These are phyloP conservation scores for Jordanella pulchra DNA, from an alignment of 2,797 vertebrate genomes.

Conservation along the genomic window DNA sequence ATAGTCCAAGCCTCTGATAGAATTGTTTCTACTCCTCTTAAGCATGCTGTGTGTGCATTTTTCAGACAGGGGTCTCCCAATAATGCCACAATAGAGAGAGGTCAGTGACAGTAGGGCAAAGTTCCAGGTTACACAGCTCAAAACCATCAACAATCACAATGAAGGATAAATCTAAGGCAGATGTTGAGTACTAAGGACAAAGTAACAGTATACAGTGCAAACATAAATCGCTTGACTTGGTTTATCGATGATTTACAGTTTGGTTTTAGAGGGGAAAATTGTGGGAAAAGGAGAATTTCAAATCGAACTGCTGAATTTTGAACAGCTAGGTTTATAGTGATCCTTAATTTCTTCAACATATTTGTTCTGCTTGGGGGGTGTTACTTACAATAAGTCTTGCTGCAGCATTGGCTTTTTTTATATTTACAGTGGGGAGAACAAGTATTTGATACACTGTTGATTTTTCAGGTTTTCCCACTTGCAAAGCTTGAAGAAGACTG, in stretches of 20 bases:
- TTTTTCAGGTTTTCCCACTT: too few relatives aligned
- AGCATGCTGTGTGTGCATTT: conserved; percentile 48
- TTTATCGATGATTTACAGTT: conserved; percentile 9
- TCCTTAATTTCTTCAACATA: too few relatives aligned
- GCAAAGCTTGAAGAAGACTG: too few relatives aligned
- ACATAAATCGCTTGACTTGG: conserved; percentile 24
- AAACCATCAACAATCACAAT: conserved; percentile 55
- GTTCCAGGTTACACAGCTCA: conserved; percentile 46
- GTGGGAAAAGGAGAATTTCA: too few relatives aligned
- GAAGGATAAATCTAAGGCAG: conserved; percentile 50
- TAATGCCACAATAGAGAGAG: conserved; percentile 47
- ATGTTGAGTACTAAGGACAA: conserved; percentile 33
- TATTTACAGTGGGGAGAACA: neutral
- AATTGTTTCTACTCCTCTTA: conserved; percentile 30
- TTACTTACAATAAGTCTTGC: too few relatives aligned
- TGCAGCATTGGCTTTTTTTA: too few relatives aligned
- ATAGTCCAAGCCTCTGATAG: conserved; percentile 28
- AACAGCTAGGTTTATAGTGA: too few relatives aligned
- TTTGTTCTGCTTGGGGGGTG: too few relatives aligned
- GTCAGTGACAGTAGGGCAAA: conserved; percentile 65
- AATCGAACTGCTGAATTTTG: neutral
- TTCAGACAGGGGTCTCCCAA: conserved; percentile 40
- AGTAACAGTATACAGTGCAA: conserved; percentile 12
- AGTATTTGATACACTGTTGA: neutral
- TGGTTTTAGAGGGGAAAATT: conserved; percentile 8